phyloP scores from a whole-genome alignment of 2,113 vertebrate species.

The Microtus pennsylvanicus region DNA sequence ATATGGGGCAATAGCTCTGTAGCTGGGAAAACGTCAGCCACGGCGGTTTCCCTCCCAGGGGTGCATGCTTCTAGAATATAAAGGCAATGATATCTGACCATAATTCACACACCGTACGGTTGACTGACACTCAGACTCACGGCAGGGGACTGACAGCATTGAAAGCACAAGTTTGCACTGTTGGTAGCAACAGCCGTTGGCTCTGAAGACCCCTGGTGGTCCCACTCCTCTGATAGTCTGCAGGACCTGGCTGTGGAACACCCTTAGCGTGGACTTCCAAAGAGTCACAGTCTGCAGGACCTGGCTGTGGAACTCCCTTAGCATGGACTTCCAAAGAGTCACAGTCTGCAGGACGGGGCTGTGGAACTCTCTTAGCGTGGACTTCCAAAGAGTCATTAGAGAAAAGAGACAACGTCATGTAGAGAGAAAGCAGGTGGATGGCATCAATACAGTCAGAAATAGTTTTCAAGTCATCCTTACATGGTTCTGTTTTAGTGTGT shows the following conservation, averaged over 20 bases:
- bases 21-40: constrained; percentile 1
- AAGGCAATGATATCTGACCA: neutral
- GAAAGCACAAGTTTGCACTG: neutral
- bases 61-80: constrained; percentile 20
- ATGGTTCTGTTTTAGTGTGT: neutral
- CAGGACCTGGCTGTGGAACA: too few species aligned
- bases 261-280: too few species aligned
- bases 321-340: too few species aligned
- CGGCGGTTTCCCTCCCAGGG: neutral
- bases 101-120: neutral
- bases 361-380: too few species aligned
- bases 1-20: neutral
- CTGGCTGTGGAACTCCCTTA: neutral
- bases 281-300: constrained; percentile 14
- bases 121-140: neutral
- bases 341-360: too few species aligned
- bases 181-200: constrained; percentile 34
- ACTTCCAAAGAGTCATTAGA: constrained; percentile 30
- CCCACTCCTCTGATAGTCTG: neutral
- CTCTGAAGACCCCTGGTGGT: constrained; percentile 9
- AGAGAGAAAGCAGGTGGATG: constrained; percentile 69
- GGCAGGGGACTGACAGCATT: neutral
- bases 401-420: constrained; percentile 48
- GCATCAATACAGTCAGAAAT: neutral
- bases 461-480: constrained; percentile 56